phyloP scores from a whole-genome alignment of 2,888 invertebrate genomes.

The Homarus gammarus region DNA sequence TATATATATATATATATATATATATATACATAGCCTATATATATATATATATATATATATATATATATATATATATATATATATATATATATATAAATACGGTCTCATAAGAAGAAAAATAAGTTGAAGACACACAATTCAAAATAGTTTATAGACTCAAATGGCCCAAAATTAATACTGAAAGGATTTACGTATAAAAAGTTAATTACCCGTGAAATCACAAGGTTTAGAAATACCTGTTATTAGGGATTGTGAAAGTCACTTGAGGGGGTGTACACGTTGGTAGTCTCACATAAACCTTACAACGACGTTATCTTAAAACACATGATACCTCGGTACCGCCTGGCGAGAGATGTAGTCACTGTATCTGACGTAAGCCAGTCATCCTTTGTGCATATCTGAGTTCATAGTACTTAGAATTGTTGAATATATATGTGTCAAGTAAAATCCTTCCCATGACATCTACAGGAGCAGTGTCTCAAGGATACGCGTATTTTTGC shows the following conservation, averaged over 20 bases:
- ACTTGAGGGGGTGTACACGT: background rate
- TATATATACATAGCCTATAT: background rate
- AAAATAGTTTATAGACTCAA: background rate
- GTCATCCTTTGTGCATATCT: too few species aligned
- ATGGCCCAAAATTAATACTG: background rate
- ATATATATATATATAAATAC: background rate
- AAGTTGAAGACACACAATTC: background rate
- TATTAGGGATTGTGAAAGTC: background rate
- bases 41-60: background rate
- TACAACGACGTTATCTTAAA: too few species aligned
- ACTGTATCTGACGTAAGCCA: too few species aligned
- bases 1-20: too few species aligned
- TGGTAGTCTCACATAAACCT: background rate
- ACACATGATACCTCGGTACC: too few species aligned
- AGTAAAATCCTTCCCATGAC: too few species aligned
- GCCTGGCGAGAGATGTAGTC: too few species aligned
- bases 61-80: background rate
- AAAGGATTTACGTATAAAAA: background rate
- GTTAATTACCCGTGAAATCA: background rate
- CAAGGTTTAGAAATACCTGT: background rate
- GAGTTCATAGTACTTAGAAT: too few species aligned
- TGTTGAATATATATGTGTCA: too few species aligned
- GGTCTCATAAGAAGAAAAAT: too few species aligned
- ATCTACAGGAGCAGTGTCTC: too few species aligned
- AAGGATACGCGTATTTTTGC: too few species aligned